Conservation (phyloP, 2,797 vertebrate species). For the Dromococcyx pavoninus region DNA sequence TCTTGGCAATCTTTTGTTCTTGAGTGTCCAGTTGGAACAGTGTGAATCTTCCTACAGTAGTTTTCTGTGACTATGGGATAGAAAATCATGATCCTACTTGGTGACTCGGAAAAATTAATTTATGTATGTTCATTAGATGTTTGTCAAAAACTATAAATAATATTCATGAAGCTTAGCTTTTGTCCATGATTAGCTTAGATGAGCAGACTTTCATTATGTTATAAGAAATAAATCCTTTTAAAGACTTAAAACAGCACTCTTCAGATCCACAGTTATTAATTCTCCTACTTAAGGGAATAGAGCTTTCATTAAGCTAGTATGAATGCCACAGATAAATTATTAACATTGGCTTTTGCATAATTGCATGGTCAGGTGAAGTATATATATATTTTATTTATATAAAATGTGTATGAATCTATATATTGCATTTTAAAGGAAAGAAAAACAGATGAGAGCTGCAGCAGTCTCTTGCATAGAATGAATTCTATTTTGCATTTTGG, state of each 20-base stretch:
- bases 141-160: constrained; percentile 32
- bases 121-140: background rate
- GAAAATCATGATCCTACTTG: background rate
- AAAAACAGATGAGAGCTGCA: constrained; percentile 1
- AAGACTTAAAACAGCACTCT: constrained; percentile 40
- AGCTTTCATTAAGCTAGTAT: constrained; percentile 23
- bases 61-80: background rate
- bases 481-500: constrained; percentile 48
- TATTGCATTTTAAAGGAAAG: constrained; percentile 15
- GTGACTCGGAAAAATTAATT: constrained; percentile 27
- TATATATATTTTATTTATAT: background rate
- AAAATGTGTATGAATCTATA: constrained; percentile 9
- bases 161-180: constrained; percentile 33
- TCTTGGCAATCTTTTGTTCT: background rate
- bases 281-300: constrained; percentile 20
- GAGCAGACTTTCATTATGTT: constrained; percentile 13
- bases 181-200: background rate
- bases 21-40: background rate
- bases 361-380: constrained; percentile 18
- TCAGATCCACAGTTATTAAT: constrained; percentile 46
- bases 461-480: background rate
- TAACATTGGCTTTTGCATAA: constrained; percentile 7
- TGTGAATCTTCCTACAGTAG: background rate
- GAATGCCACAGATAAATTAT: constrained; percentile 17
- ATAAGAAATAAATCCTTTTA: constrained; percentile 46